Conservation (phyloP, 2,888 invertebrate genomes). For the Pseudococcus viburni region DNA sequence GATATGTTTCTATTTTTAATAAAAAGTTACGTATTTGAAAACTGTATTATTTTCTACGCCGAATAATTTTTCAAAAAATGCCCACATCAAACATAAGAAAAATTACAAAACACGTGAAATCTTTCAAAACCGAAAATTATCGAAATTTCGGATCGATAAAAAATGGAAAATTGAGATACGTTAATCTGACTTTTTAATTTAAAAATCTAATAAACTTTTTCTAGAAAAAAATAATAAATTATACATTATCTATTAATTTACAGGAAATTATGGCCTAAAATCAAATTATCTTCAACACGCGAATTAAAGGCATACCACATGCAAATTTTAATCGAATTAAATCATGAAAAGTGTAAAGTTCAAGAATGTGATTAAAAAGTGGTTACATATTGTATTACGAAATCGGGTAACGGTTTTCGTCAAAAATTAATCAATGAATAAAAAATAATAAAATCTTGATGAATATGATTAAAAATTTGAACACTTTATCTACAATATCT, state of each 20-base stretch:
- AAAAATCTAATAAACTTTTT: not conserved
- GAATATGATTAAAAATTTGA: not conserved
- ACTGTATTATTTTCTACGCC: no score
- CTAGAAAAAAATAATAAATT: not conserved
- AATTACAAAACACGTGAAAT: no score
- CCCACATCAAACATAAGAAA: no score
- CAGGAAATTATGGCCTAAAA: not conserved
- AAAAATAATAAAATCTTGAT: conserved; percentile 5
- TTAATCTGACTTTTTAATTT: not conserved
- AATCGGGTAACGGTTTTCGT: not conserved
- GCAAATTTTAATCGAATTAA: not conserved
- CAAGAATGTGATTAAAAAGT: conserved; percentile 2
- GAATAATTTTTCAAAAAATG: no score
- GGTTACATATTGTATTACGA: conserved; percentile 8
- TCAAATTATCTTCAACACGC: not conserved
- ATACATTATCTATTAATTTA: not conserved
- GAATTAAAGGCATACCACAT: not conserved
- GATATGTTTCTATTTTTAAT: no score
- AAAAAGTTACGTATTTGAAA: no score
- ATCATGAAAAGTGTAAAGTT: not conserved
- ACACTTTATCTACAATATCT: not conserved
- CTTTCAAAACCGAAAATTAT: no score
- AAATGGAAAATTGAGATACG: not conserved
- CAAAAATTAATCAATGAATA: conserved; percentile 23
- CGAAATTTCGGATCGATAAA: no score